These are phyloP conservation scores for Bactericera cockerelli DNA, from an alignment of 1,140 invertebrate genomes.

Conservation along the genomic window DNA sequence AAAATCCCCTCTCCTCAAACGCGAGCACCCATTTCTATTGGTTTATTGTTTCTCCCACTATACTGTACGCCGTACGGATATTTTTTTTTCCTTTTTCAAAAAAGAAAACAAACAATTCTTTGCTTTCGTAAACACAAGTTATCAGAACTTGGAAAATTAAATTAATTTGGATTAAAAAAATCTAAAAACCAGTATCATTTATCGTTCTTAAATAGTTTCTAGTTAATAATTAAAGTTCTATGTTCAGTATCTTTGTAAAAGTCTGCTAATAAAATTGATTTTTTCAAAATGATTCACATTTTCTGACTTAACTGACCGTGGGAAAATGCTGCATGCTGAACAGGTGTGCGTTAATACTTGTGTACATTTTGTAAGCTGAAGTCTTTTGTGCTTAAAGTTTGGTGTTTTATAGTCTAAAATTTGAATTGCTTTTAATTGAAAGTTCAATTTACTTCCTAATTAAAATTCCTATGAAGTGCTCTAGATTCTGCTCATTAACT, in stretches of 20 bases:
- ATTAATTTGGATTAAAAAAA: no score
- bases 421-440: neutral
- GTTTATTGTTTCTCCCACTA: neutral
- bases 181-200: no score
- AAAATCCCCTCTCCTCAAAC: slow-evolving; percentile 12
- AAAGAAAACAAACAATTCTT: neutral
- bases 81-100: neutral
- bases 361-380: slow-evolving; percentile 17
- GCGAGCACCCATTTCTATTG: neutral
- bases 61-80: neutral
- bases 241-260: no score
- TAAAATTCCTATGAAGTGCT: no score
- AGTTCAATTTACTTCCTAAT: no score
- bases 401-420: neutral
- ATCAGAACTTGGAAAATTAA: neutral
- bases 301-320: slow-evolving; percentile 29
- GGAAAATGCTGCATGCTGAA: slow-evolving; percentile 44
- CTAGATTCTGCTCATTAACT: no score
- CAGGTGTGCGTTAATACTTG: slow-evolving; percentile 41
- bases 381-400: neutral
- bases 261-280: no score
- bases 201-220: no score
- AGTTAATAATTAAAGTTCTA: no score
- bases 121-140: slow-evolving; percentile 3
- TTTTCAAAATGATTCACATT: neutral